These are phyloP conservation scores for Channallabes apus DNA, from an alignment of 2,797 vertebrate species.

Conservation along the genomic window DNA sequence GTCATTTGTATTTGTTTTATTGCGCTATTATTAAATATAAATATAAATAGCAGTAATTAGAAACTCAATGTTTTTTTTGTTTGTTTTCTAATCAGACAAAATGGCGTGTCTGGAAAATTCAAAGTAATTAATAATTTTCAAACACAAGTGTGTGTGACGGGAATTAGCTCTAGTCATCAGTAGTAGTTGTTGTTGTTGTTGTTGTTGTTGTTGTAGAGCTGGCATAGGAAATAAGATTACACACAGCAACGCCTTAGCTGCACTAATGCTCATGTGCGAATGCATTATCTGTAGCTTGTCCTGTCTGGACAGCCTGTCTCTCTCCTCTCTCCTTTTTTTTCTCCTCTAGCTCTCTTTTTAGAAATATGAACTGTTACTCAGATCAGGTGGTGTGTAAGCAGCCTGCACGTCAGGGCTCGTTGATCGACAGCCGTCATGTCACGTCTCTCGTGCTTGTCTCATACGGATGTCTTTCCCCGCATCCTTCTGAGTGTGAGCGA, in stretches of 20 bases:
- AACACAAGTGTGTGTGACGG: neutral
- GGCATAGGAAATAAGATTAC: conserved; percentile 5
- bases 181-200: neutral
- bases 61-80: neutral
- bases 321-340: too few relatives aligned
- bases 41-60: neutral
- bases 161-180: neutral
- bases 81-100: neutral
- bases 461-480: too few relatives aligned
- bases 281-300: neutral
- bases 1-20: neutral
- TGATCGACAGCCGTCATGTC: neutral
- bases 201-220: neutral
- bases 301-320: neutral
- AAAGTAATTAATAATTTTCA: neutral
- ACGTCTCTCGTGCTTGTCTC: neutral
- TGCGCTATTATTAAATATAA: neutral
- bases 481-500: neutral
- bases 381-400: neutral
- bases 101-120: neutral
- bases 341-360: neutral
- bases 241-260: neutral
- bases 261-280: conserved; percentile 2
- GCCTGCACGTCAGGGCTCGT: neutral
- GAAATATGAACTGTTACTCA: neutral